Conservation (phyloP, 2,113 vertebrate species). For the Pseudorectes ferrugineus region DNA sequence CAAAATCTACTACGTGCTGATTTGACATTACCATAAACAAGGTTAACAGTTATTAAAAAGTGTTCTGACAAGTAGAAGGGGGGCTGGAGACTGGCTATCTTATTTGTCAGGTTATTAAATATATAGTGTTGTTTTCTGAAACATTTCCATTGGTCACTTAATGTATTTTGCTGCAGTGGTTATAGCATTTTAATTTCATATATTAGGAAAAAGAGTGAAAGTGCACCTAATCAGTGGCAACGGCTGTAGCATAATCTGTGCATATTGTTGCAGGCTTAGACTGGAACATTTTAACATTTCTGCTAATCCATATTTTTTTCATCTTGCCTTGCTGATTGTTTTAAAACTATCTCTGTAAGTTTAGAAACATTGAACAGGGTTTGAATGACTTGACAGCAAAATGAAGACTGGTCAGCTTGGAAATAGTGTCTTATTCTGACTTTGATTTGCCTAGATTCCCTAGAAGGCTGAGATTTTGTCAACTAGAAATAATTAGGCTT, state of each 20-base stretch:
- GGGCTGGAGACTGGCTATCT: not conserved
- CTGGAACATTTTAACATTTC: not conserved
- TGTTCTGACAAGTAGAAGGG: not conserved
- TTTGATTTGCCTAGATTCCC: not conserved
- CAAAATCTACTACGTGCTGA: not conserved
- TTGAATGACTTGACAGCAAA: not conserved
- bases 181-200: not conserved
- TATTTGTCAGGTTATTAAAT: not conserved
- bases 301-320: not conserved
- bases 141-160: not conserved
- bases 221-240: not conserved
- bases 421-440: not conserved
- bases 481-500: not conserved
- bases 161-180: not conserved
- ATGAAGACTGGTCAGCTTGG: not conserved
- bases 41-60: not conserved
- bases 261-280: not conserved
- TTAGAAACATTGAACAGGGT: not conserved
- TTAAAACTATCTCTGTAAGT: not conserved
- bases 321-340: not conserved
- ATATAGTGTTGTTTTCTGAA: not conserved
- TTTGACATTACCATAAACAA: not conserved
- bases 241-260: not conserved
- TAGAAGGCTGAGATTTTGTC: not conserved
- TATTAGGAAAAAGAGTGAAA: not conserved